Conservation (phyloP, 2,888 invertebrate genomes). For the Falcaria lacertinaria region DNA sequence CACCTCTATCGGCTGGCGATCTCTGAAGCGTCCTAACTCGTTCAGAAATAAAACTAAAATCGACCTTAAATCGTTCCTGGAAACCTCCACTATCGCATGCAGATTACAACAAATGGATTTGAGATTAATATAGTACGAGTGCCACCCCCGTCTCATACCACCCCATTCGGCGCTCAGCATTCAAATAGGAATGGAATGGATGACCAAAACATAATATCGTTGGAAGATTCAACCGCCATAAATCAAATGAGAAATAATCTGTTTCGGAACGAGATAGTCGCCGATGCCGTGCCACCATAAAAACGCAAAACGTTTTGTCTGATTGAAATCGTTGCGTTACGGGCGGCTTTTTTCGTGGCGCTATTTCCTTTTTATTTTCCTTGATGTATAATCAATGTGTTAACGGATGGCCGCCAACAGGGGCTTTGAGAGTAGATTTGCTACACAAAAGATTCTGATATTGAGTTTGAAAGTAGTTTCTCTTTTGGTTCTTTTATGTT, state of each 20-base stretch:
- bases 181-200: constrained; percentile 81
- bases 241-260: constrained; percentile 81
- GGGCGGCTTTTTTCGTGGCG: constrained; percentile 62
- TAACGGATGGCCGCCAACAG: constrained; percentile 73
- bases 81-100: constrained; percentile 60
- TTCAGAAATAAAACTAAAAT: constrained; percentile 53
- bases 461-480: constrained; percentile 77
- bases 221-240: constrained; percentile 77
- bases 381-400: constrained; percentile 79
- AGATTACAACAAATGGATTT: constrained; percentile 78
- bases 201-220: constrained; percentile 80
- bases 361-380: constrained; percentile 76
- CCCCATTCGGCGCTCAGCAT: constrained; percentile 77
- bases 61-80: constrained; percentile 48
- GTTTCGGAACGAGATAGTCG: constrained; percentile 78
- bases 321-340: constrained; percentile 75
- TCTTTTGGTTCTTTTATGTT: constrained; percentile 71
- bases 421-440: constrained; percentile 70
- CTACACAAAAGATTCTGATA: constrained; percentile 77
- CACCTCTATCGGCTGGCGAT: constrained; percentile 76
- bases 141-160: constrained; percentile 75
- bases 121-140: constrained; percentile 79
- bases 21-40: constrained; percentile 76
- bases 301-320: constrained; percentile 79
- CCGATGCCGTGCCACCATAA: constrained; percentile 71